phyloP scores from a whole-genome alignment of 2,888 invertebrate species.

The Torymus texanus region DNA sequence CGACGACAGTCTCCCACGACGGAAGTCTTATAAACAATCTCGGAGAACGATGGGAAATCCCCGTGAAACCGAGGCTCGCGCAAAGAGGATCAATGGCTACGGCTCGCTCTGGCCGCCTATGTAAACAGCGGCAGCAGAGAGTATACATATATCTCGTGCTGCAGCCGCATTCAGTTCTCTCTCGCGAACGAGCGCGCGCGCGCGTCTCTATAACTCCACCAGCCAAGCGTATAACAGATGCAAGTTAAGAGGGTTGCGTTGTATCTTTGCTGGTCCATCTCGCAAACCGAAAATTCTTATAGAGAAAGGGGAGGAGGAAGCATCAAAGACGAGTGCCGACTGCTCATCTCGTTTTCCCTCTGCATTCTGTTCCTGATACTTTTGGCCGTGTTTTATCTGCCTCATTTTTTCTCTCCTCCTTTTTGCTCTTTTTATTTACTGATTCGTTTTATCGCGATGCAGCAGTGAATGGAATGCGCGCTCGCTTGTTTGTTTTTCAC shows the following conservation, averaged over 20 bases:
- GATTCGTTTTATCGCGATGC: constrained; percentile 29
- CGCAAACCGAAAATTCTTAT: constrained; percentile 35
- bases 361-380: not conserved
- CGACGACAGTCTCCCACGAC: constrained; percentile 61
- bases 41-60: constrained; percentile 61
- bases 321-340: constrained; percentile 32
- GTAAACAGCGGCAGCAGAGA: constrained; percentile 17
- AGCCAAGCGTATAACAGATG: constrained; percentile 30
- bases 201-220: not conserved
- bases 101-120: constrained; percentile 16
- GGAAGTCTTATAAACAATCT: constrained; percentile 71
- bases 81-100: constrained; percentile 55
- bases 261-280: not conserved
- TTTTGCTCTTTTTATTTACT: constrained; percentile 8
- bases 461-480: not conserved
- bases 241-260: constrained; percentile 8
- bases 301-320: not conserved
- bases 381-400: constrained; percentile 7
- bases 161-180: constrained; percentile 2
- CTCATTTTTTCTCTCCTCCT: not conserved
- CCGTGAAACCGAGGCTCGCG: constrained; percentile 49
- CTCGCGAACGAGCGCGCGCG: not conserved
- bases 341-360: not conserved
- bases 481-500: constrained; percentile 9
- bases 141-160: not conserved